Base-by-base conservation (phyloP, 2,113 vertebrate genomes). In the Cebidichthys violaceus region DNA sequence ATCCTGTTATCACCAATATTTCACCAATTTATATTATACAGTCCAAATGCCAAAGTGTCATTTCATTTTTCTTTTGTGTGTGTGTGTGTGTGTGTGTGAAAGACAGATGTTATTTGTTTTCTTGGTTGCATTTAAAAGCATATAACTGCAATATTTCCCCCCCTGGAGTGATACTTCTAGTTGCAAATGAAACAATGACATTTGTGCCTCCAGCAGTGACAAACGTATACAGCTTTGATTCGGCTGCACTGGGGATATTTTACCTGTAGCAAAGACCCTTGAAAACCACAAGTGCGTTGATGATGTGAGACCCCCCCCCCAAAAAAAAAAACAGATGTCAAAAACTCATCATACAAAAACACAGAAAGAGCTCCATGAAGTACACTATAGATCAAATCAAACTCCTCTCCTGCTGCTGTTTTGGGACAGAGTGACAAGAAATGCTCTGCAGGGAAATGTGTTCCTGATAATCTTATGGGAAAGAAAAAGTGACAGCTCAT, bases 401-500 rank as follows among this genome's bases (percentile, higher is more conserved):
- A 62, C 35, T n/a, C 2, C 17, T 45, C 9, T 31, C 59, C 29
- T 57, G 64, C 18, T 9, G 6, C 67, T 31, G 41, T 65, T 54
- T 29, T 41, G 45, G 70, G 66, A 78, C 17, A n/a, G 13, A 17
- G 59, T 81, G 75, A 78, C 78, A 70, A 65, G 50, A 24, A 75
- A 60, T 27, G 29, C 50, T 82, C 78, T 59, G 41, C 65, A 39
- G 82, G 75, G 82, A 81, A 9, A 57, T 6, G 6, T 29, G 60
- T 79, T 85, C 60, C 9, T 72, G 35, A 73, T 70, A 59, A 52
- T 72, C 69, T 67, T 37, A 14, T 70, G 80, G 79, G 55, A 66
- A 47, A 41, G 27, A 83, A 20, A 20, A 82, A 70, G 31, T 75
- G 82, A 82, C 70, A 82, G 79, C 47, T 69, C 59, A 79, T 62